phyloP scores from a whole-genome alignment of 2,113 vertebrate genomes.

The Sylvietta virens region DNA sequence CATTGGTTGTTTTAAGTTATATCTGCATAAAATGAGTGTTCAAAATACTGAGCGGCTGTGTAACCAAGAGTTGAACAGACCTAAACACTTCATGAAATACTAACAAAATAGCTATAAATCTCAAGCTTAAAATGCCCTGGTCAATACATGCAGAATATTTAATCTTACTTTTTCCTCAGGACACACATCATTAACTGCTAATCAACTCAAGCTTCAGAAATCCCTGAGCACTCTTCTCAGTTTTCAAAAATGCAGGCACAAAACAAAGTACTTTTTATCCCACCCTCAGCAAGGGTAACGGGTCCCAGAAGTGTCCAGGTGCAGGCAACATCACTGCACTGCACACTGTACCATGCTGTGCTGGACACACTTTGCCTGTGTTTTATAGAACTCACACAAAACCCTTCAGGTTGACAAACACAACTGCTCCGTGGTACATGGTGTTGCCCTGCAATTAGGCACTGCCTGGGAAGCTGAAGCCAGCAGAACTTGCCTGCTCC shows the following conservation, averaged over 20 bases:
- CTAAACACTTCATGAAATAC: slow-evolving; percentile 56
- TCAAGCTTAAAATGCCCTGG: slow-evolving; percentile 61
- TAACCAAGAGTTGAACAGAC: slow-evolving; percentile 28
- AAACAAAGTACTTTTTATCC: slow-evolving; percentile 66
- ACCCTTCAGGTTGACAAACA: neutral
- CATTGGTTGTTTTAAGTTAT: slow-evolving; percentile 44
- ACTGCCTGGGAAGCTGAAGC: neutral
- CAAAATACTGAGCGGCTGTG: slow-evolving; percentile 31
- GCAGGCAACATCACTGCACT: slow-evolving; percentile 41
- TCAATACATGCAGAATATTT: slow-evolving; percentile 65
- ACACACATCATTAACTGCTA: slow-evolving; percentile 77
- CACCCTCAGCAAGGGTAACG: slow-evolving; percentile 48
- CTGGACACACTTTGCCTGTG: neutral
- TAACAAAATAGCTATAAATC: slow-evolving; percentile 59
- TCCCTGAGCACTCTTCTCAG: slow-evolving; percentile 62
- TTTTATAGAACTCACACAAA: slow-evolving; percentile 41
- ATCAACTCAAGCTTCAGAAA: slow-evolving; percentile 74
- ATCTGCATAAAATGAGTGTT: slow-evolving; percentile 53
- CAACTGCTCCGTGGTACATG: neutral
- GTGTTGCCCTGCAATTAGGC: neutral
- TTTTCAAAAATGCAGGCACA: slow-evolving; percentile 70
- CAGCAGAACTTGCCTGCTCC: neutral
- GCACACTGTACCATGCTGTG: neutral
- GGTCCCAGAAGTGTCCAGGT: slow-evolving; percentile 65
- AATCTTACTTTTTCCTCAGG: slow-evolving; percentile 70